A percentile compares a stretch with the other conserved stretches of the same genome.
Conservation (phyloP, 2,113 vertebrate species). For the Promerops cafer region DNA sequence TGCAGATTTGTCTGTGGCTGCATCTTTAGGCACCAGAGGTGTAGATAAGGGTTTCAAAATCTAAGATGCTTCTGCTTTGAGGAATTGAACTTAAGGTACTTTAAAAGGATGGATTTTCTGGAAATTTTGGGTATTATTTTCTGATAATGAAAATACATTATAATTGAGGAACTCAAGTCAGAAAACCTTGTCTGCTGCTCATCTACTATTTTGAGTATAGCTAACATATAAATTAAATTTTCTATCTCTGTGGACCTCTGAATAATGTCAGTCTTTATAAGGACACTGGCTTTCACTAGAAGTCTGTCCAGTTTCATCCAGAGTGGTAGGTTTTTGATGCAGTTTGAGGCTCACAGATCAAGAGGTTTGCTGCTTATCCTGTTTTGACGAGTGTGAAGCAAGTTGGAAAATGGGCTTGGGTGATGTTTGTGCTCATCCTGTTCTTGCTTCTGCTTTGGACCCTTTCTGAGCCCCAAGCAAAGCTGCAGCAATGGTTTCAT, state of each 20-base stretch:
- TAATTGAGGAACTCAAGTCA: neutral
- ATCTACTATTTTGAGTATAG: neutral
- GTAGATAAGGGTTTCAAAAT: neutral
- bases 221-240: neutral
- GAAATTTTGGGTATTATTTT: neutral
- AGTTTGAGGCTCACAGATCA: neutral
- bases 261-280: neutral
- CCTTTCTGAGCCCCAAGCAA: neutral
- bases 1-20: neutral
- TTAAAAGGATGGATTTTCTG: neutral
- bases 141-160: neutral
- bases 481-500: neutral
- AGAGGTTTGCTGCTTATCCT: neutral
- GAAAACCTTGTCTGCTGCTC: neutral
- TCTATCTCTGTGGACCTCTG: neutral
- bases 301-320: neutral
- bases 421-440: fast-evolving
- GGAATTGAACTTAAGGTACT: neutral
- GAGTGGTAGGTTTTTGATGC: neutral
- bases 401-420: neutral
- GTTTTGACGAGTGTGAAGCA: fast-evolving
- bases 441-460: neutral
- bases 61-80: neutral
- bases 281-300: neutral
- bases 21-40: neutral